Evolutionary conservation across 2,797 vertebrate species (phyloP), one percentile per base, ranked within the genome.

Genomic region (Dryobates pubescens): DNA sequence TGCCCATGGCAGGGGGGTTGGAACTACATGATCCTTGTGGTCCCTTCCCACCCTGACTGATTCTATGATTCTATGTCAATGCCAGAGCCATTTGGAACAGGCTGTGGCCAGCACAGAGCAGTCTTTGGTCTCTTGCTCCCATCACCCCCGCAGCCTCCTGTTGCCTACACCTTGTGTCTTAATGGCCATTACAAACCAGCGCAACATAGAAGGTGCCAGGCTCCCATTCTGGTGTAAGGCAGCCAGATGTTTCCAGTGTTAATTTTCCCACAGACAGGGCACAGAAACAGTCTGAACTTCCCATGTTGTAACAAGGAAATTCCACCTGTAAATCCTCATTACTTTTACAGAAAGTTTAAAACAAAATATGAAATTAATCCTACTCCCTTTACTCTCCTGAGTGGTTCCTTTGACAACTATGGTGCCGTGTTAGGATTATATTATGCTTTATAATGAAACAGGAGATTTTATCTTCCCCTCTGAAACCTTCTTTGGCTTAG

Each of bases 111-210:
- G 19, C 29, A 17, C 17, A 26, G 17, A 12, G 27, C 1, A 3
- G 10, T 7, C 9, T 12, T 3, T 5, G 29, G 30, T 11, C 10
- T 57, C 5, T 8, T 1, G 2, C 3, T 16, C 5, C 4, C 2
- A 1, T 5, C 6, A 18, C 1, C 15, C 24, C 17, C 7, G 1
- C 6, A 56, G 45, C 6, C 49, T 62, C 16, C 5, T 4, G 9
- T 4, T 43, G 8, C 24, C 16, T 32, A 45, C 47, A 36, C 9
- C 27, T 13, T 7, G 10, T 9, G 7, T 29, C 2, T 18, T 17
- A 7, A 32, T 17, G 4, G 7, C 13, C 7, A 0, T 32, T 13
- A 29, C 0, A 4, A 49, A 22, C 2, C 20, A 36, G 12, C 0
- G 0, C 38, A 16, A 0, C 14, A 1, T 29, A 3, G 49, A 34